A percentile compares a stretch with the other conserved stretches of the same genome.
Conservation (phyloP, 2,797 vertebrate species). For the Apodemus agrarius region DNA sequence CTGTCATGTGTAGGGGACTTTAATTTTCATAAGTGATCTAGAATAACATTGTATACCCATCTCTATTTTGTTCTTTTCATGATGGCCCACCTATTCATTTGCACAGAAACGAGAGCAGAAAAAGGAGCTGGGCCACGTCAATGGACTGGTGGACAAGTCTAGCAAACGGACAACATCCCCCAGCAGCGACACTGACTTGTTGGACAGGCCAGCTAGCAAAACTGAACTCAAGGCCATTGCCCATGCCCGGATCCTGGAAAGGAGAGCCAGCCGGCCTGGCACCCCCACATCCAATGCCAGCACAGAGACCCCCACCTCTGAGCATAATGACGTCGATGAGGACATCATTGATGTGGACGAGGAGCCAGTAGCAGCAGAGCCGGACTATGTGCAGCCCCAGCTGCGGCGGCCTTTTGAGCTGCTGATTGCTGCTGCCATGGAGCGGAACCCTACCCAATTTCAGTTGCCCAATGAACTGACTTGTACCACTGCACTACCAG, state of each 20-base stretch:
- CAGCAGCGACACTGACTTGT: slow-evolving; percentile 93
- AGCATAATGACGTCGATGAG: slow-evolving; percentile 96
- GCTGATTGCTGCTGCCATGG: slow-evolving; percentile 98
- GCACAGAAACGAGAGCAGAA: slow-evolving; percentile 97
- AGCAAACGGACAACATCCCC: slow-evolving; percentile 94
- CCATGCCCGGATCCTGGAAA: slow-evolving; percentile 96
- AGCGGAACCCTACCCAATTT: slow-evolving; percentile 98
- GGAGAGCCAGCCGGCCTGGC: slow-evolving; percentile 95
- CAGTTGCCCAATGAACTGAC: slow-evolving; percentile 98
- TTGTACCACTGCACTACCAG: slow-evolving; percentile 98
- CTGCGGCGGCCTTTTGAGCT: slow-evolving; percentile 98
- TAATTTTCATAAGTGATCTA: slow-evolving; percentile 43
- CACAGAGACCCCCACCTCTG: slow-evolving; percentile 94
- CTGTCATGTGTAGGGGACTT: not conserved
- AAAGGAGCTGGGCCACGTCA: slow-evolving; percentile 95
- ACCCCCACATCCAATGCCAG: slow-evolving; percentile 97
- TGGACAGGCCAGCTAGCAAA: slow-evolving; percentile 89
- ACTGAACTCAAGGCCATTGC: slow-evolving; percentile 90
- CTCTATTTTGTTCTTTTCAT: slow-evolving; percentile 74
- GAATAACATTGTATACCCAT: slow-evolving; percentile 41
- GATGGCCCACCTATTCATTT: slow-evolving; percentile 85
- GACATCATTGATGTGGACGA: slow-evolving; percentile 96
- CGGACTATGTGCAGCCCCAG: slow-evolving; percentile 90
- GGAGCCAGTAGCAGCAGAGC: slow-evolving; percentile 91
- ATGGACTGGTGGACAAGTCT: slow-evolving; percentile 94